phyloP scores from a whole-genome alignment of 2,888 invertebrate species.

The Loripinus fragilis region DNA sequence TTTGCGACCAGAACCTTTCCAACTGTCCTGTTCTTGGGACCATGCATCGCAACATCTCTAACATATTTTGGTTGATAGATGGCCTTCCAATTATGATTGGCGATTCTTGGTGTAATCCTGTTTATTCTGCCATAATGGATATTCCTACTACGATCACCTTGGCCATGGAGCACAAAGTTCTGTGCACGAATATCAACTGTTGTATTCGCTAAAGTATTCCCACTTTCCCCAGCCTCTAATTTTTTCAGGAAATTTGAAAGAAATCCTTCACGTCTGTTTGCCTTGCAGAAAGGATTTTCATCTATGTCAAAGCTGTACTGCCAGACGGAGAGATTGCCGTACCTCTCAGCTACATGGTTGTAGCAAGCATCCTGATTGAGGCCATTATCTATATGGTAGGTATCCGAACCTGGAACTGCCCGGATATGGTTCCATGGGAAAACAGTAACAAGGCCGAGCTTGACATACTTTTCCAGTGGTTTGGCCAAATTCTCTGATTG shows the following conservation, averaged over 20 bases:
- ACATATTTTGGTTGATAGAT: constrained; percentile 48
- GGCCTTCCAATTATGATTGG: constrained; percentile 58
- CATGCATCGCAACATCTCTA: constrained; percentile 15
- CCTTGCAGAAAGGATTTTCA: constrained; percentile 13
- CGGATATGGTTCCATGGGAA: constrained; percentile 19
- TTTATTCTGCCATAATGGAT: constrained; percentile 27
- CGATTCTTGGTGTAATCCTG: constrained; percentile 33
- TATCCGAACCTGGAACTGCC: constrained; percentile 4
- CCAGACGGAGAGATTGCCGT: constrained; percentile 21
- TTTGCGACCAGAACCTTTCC: not conserved
- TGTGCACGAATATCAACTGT: not conserved
- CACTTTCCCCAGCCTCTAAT: not conserved
- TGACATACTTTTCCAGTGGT: constrained; percentile 23
- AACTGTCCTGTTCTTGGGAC: not conserved
- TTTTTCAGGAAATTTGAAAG: not conserved
- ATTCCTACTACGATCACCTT: constrained; percentile 28
- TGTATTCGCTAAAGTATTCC: not conserved
- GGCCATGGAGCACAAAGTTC: constrained; percentile 25
- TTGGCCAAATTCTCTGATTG: constrained; percentile 17
- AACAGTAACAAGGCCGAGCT: constrained; percentile 12
- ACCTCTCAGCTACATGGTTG: not conserved
- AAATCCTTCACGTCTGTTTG: constrained; percentile 12
- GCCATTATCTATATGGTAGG: not conserved
- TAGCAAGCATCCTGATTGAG: constrained; percentile 18
- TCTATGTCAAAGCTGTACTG: constrained; percentile 28